Base-by-base conservation (phyloP, 1,140 invertebrate genomes). In the Sipha flava region DNA sequence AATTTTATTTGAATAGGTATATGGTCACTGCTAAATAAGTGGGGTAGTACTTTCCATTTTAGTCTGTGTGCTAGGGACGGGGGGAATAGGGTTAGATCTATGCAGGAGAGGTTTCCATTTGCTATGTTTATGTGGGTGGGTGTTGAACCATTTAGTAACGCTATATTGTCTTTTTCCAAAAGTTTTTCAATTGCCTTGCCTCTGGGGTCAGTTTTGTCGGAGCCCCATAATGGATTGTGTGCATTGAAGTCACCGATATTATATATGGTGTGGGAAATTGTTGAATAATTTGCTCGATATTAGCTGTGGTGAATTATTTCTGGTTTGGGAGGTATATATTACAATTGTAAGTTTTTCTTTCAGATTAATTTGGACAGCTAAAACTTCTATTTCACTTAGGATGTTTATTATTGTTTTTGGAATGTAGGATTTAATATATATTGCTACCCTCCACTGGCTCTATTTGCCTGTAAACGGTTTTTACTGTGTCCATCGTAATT, bases 191-290 rank as follows among this genome's bases (percentile, higher is more conserved):
- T 59, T 29, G 18, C 29, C 6, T 45, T 66, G 9, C 59, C 43
- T 18, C 57, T 64, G 5, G 14, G 26, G 1, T 79, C 54, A n/a
- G 49, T 79, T 23, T 47, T 47, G 14, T 21, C 9, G 4, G 59
- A 64, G 1, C 59, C 45, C 26, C 77, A 79, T 9, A n/a, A n/a
- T 2, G 47, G 14, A 18, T 73, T 45, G 18, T 73, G 43, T 7
- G 5, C 12, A 31, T 73, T 73, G n/a, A 73, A 73, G 26, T 73
- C 68, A 6, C 68, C 68, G 7, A 43, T 9, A 66, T 16, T 1
- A 79, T 79, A 23, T 16, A 64, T 1, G 77, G 45, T 34, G 14
- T 26, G 2, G 59, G 77, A 7, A 79, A 23, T 79, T 79, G 77
- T 23, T 31, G 12, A 3, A 79, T 47, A 6, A 79, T 64, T 9